These are phyloP conservation scores for Sebastes hubbsi DNA, from an alignment of 2,797 vertebrate species.

Conservation along the genomic window DNA sequence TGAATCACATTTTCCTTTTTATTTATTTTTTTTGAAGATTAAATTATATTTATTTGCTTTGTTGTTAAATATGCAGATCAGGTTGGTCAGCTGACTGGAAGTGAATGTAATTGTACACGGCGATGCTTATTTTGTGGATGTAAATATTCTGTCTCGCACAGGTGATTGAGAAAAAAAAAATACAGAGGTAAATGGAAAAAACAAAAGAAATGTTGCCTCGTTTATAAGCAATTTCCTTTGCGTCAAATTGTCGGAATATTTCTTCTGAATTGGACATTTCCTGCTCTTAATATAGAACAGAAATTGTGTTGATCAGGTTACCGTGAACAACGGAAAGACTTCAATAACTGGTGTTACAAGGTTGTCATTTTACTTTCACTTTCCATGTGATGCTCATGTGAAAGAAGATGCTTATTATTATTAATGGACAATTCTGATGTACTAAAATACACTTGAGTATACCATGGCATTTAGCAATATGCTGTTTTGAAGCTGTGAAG, in stretches of 20 bases:
- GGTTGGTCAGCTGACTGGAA: conserved; percentile 2
- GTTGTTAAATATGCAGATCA: conserved; percentile 12
- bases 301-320: neutral
- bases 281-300: neutral
- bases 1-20: conserved; percentile 36
- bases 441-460: neutral
- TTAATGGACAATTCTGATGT: neutral
- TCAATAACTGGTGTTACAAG: neutral
- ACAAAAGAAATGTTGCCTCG: neutral
- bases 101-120: conserved; percentile 8
- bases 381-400: neutral
- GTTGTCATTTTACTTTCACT: neutral
- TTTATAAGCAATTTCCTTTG: neutral
- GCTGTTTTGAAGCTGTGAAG: conserved; percentile 33
- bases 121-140: conserved; percentile 23
- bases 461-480: conserved; percentile 2
- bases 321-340: neutral
- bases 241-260: neutral
- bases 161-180: neutral
- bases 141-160: neutral
- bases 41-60: conserved; percentile 65
- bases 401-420: neutral
- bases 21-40: conserved; percentile 57
- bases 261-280: neutral
- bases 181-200: neutral